These are phyloP conservation scores for Scolanthus callimorphus DNA, from an alignment of 92 coral and sea anemone genomes.

Conservation along the genomic window DNA sequence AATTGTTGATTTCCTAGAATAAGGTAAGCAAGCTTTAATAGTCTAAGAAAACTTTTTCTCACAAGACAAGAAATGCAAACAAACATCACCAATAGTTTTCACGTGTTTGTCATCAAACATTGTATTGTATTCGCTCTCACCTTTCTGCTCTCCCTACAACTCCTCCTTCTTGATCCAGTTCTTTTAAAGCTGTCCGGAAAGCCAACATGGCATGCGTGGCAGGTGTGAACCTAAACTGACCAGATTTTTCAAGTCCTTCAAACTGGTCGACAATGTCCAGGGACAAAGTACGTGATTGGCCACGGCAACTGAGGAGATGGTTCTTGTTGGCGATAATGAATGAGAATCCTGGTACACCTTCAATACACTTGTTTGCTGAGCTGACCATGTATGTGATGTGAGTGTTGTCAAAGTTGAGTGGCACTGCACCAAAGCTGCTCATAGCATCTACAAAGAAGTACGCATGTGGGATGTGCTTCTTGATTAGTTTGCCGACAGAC, in stretches of 20 bases:
- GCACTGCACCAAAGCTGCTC: conserved; percentile 99
- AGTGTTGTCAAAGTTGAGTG: conserved; percentile 67
- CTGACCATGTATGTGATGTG: conserved; percentile 90
- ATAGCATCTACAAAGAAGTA: conserved; percentile 97
- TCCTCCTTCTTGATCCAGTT: conserved; percentile 90
- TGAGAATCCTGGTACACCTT: conserved; percentile 98
- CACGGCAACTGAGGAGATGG: conserved; percentile 71
- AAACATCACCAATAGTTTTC: no score
- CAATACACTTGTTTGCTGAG: conserved; percentile 97
- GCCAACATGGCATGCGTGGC: conserved; percentile 99
- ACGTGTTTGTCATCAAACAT: no score
- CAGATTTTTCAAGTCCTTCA: conserved; percentile 77
- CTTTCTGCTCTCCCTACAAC: conserved; percentile 94
- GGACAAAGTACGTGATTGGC: conserved; percentile 77
- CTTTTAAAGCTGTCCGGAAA: conserved; percentile 71
- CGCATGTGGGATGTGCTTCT: conserved; percentile 73
- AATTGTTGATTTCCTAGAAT: no score
- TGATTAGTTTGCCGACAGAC: conserved; percentile 76
- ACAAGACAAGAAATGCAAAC: no score
- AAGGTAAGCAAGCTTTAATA: no score
- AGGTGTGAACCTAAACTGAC: conserved; percentile 97
- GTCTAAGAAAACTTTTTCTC: no score
- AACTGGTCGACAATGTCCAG: conserved; percentile 91
- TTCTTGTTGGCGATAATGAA: conserved; percentile 77
- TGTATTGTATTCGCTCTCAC: no score